Percentiles rank a stretch among this genome's conserved stretches.
These are phyloP conservation scores for Rhabdophis nuchalis DNA, from an alignment of 2,797 vertebrate species.

Conservation along the genomic window DNA sequence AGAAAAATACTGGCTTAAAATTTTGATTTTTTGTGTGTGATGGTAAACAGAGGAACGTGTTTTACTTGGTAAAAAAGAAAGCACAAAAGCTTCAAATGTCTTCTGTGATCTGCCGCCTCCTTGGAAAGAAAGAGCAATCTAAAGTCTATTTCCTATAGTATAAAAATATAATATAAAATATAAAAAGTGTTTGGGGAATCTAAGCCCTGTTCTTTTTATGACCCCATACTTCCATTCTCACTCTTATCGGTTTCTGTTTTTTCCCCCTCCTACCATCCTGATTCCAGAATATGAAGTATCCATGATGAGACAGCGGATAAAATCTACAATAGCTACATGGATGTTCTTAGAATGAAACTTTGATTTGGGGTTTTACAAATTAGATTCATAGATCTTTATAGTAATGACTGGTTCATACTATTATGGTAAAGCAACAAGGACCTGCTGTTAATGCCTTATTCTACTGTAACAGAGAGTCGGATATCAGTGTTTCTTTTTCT, in stretches of 20 bases:
- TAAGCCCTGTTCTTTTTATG: background rate
- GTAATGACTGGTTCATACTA: too few species aligned
- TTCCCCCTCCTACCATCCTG: too few species aligned
- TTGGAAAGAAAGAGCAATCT: background rate
- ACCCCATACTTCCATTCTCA: background rate
- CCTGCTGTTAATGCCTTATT: too few species aligned
- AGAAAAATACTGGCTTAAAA: background rate
- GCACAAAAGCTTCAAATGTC: background rate
- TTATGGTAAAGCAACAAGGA: too few species aligned
- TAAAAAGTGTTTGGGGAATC: background rate
- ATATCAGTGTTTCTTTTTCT: too few species aligned
- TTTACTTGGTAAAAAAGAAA: background rate
- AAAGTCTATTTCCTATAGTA: background rate
- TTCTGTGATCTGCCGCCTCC: background rate
- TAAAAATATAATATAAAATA: background rate
- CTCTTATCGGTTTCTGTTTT: background rate
- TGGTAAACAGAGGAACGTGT: background rate
- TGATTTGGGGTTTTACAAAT: too few species aligned
- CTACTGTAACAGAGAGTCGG: too few species aligned
- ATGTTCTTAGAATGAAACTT: too few species aligned
- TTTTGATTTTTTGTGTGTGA: background rate
- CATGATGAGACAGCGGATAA: background rate
- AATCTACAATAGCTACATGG: background rate
- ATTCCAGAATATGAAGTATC: background rate
- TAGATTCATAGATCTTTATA: too few species aligned